Conservation (phyloP, 2,797 vertebrate species). For the Oreochromis mossambicus region DNA sequence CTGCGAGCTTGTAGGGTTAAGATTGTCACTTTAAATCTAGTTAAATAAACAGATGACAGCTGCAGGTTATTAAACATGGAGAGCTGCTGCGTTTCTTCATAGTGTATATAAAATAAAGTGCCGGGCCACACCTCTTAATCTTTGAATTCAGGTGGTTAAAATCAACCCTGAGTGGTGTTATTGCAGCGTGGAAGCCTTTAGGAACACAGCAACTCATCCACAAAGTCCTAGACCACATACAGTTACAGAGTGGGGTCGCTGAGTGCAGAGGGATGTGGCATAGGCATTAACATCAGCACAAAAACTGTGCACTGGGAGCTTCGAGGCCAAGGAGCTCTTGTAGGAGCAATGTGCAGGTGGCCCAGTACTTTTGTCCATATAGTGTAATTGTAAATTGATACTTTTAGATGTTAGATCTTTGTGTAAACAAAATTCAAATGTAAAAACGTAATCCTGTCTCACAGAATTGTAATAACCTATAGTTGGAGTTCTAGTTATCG, state of each 20-base stretch:
- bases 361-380: neutral
- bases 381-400: neutral
- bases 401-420: neutral
- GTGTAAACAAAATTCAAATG: neutral
- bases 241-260: neutral
- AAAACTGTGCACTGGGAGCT: neutral
- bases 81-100: neutral
- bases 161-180: neutral
- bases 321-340: neutral
- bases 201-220: neutral
- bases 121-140: neutral
- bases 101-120: neutral
- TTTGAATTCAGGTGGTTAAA: neutral
- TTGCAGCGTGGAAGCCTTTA: neutral
- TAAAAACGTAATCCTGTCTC: neutral
- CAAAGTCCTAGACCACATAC: neutral
- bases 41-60: neutral
- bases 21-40: neutral
- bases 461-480: neutral
- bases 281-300: neutral
- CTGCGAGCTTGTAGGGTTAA: neutral
- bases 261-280: neutral
- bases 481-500: neutral
- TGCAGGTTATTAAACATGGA: neutral
- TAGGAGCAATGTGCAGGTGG: neutral